Evolutionary conservation across 2,797 vertebrate species (phyloP).

Genomic region (Hyperoplus lanceolatus): DNA sequence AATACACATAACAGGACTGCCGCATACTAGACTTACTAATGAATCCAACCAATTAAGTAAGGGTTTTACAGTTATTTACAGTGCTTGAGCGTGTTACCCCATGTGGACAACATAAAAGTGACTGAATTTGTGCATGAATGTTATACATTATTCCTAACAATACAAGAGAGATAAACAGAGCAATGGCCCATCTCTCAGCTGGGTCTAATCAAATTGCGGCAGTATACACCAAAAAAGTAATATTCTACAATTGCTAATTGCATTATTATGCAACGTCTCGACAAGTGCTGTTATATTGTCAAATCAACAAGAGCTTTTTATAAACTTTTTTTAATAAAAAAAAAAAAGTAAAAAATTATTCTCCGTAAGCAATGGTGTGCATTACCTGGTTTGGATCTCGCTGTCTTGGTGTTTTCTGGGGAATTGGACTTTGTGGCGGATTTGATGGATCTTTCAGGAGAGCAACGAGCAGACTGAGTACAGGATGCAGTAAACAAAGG

Average conservation of each 20-base stretch:
- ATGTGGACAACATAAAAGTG: conserved; percentile 7
- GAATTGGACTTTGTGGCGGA: conserved; percentile 30
- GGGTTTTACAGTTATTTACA: conserved; percentile 12
- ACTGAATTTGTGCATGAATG: conserved; percentile 1
- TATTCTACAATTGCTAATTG: conserved; percentile 14
- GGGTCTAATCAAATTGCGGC: conserved; percentile 41
- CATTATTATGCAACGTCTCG: conserved; percentile 14
- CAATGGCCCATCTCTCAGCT: conserved; percentile 2
- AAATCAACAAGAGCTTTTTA: conserved; percentile 20
- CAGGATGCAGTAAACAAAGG: conserved; percentile 14
- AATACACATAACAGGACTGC: conserved; percentile 1
- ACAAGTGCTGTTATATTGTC: conserved; percentile 15
- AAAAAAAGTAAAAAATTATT: not conserved
- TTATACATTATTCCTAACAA: conserved; percentile 25
- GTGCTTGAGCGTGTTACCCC: conserved; percentile 4
- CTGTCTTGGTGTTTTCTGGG: conserved; percentile 47
- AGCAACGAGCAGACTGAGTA: conserved; percentile 23
- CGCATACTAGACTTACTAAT: conserved; percentile 11
- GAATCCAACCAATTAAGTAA: conserved; percentile 20
- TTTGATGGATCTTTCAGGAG: conserved; percentile 59
- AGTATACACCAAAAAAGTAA: conserved; percentile 31
- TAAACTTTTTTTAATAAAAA: not conserved
- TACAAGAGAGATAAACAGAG: conserved; percentile 21
- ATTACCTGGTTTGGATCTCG: conserved; percentile 82
- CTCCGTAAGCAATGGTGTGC: not conserved